These are phyloP conservation scores for Drosophila virilis DNA, from an alignment of 1,140 invertebrate species.

Conservation along the genomic window DNA sequence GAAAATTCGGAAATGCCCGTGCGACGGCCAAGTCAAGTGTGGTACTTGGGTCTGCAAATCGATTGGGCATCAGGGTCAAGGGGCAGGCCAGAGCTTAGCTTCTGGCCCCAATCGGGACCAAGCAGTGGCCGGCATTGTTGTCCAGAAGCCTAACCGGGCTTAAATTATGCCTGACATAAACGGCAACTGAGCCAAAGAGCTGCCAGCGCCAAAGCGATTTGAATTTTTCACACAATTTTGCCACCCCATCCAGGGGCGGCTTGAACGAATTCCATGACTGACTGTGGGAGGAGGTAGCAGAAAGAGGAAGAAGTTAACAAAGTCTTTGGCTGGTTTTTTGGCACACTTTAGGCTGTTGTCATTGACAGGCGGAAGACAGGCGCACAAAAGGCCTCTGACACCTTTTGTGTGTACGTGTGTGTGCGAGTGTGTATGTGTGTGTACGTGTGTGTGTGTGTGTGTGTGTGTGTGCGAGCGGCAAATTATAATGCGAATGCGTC, in stretches of 20 bases:
- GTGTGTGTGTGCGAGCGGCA: conserved; percentile 35
- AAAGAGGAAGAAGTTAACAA: conserved; percentile 56
- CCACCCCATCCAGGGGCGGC: conserved; percentile 14
- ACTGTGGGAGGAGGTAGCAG: background rate
- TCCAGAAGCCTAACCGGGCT: conserved; percentile 59
- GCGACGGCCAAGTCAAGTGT: conserved; percentile 61
- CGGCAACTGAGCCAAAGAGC: conserved; percentile 59
- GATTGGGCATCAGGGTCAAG: conserved; percentile 75
- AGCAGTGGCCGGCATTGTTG: conserved; percentile 30
- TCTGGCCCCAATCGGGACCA: conserved; percentile 48
- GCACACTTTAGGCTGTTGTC: conserved; percentile 69
- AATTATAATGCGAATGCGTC: conserved; percentile 73
- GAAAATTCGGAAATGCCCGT: conserved; percentile 4
- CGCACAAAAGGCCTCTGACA: conserved; percentile 76
- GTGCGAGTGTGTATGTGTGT: background rate
- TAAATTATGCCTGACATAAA: conserved; percentile 79
- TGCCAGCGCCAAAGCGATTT: conserved; percentile 61
- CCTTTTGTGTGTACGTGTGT: conserved; percentile 52
- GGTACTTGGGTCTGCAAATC: conserved; percentile 65
- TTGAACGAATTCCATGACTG: too few species aligned
- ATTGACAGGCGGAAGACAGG: conserved; percentile 70
- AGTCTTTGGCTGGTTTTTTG: conserved; percentile 69
- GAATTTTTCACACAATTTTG: conserved; percentile 77
- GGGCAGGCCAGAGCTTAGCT: conserved; percentile 68
- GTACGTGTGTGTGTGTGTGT: conserved; percentile 13